A percentile compares a stretch with the other conserved stretches of the same genome.
Evolutionary conservation across 2,797 vertebrate species (phyloP).

Genomic region (Eutrigla gurnardus): DNA sequence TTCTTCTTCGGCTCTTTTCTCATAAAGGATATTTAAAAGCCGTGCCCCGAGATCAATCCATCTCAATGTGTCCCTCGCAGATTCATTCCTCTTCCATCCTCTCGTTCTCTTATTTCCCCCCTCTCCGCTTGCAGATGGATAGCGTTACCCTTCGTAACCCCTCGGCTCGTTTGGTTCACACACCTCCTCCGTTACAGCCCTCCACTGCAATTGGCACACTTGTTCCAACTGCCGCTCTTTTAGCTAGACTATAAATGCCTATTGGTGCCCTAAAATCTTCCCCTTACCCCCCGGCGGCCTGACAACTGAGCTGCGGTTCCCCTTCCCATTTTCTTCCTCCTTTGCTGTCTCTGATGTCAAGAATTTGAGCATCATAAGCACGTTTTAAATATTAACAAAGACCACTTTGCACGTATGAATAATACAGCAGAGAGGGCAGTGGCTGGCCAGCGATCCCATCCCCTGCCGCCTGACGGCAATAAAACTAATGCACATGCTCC

Average conservation of each 20-base stretch:
- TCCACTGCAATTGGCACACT: slow-evolving; percentile 57
- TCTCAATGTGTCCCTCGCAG: slow-evolving; percentile 73
- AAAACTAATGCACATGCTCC: slow-evolving; percentile 88
- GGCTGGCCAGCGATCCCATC: slow-evolving; percentile 82
- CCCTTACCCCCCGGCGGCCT: slow-evolving; percentile 52
- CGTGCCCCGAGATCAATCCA: slow-evolving; percentile 73
- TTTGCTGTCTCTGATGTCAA: slow-evolving; percentile 75
- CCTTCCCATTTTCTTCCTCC: slow-evolving; percentile 56
- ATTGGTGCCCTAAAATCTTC: slow-evolving; percentile 67
- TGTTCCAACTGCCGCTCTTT: slow-evolving; percentile 55
- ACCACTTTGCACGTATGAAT: slow-evolving; percentile 90
- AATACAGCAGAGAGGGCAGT: slow-evolving; percentile 85
- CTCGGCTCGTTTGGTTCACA: slow-evolving; percentile 54
- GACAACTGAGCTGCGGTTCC: slow-evolving; percentile 60
- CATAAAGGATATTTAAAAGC: slow-evolving; percentile 85
- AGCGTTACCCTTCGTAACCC: slow-evolving; percentile 54
- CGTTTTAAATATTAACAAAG: slow-evolving; percentile 91
- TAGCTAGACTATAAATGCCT: slow-evolving; percentile 66
- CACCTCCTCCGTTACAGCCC: slow-evolving; percentile 46
- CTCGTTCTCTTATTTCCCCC: slow-evolving; percentile 26
- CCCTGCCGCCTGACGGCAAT: slow-evolving; percentile 76
- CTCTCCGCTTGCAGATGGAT: slow-evolving; percentile 50
- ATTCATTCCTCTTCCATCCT: slow-evolving; percentile 66
- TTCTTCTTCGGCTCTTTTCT: slow-evolving; percentile 76
- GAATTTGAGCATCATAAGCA: slow-evolving; percentile 86